These are phyloP conservation scores for Geotrupes spiniger DNA, from an alignment of 2,888 invertebrate genomes.

Conservation along the genomic window DNA sequence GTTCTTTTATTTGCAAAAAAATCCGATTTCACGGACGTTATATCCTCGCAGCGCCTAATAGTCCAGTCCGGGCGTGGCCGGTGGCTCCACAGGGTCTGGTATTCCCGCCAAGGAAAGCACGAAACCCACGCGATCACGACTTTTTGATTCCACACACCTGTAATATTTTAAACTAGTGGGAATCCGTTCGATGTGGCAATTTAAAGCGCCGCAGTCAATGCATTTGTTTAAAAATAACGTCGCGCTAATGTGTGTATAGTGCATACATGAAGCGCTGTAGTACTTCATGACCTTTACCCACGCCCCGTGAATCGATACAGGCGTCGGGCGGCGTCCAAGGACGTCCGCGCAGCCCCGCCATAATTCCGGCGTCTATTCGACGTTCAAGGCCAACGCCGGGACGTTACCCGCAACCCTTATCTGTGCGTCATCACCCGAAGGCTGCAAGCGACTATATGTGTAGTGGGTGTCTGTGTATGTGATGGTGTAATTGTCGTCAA, in stretches of 20 bases:
- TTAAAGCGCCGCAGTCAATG: no score
- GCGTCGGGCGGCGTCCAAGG: constrained; percentile 38
- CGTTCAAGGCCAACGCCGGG: constrained; percentile 32
- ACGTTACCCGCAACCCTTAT: constrained; percentile 22
- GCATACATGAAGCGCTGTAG: constrained; percentile 20
- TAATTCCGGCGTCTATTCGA: constrained; percentile 28
- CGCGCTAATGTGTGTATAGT: no score
- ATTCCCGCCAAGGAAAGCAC: constrained; percentile 29
- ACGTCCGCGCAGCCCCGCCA: constrained; percentile 31
- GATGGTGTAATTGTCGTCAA: no score
- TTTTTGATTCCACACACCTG: no score
- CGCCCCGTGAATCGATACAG: constrained; percentile 33
- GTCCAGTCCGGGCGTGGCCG: constrained; percentile 28
- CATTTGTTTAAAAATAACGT: no score
- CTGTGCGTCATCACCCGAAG: constrained; percentile 22
- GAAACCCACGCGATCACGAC: no score
- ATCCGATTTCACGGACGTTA: constrained; percentile 18
- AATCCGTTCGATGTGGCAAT: no score
- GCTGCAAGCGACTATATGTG: neutral
- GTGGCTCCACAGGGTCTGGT: constrained; percentile 28
- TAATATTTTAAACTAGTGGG: no score
- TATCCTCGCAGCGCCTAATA: constrained; percentile 13
- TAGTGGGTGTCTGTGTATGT: no score
- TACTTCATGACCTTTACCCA: constrained; percentile 31
- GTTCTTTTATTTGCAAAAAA: no score